Base-by-base conservation (phyloP, 2,888 invertebrate species). In the Dioctria linearis region DNA sequence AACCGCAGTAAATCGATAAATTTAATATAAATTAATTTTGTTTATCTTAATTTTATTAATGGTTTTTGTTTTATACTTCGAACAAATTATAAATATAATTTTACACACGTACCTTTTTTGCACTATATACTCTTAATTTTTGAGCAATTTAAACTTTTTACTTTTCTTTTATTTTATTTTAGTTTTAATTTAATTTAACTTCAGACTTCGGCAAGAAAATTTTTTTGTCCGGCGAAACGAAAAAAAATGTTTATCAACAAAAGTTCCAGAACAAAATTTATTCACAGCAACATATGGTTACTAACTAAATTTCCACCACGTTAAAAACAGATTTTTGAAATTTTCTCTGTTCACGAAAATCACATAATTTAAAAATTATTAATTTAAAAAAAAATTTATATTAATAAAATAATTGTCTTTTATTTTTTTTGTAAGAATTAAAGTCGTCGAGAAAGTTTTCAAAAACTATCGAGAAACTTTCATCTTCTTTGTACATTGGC, bases 201-300 rank as follows among this genome's bases (percentile, higher is more conserved):
- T 54, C 8, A 25, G 25, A 25, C 25, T 25, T 4, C 54, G 54
- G 40, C 69, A 69, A 69, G 49, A 40, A 51, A 69, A 42, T 40
- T 9, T 61, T 25, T 25, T 25, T 25, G 25, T 25, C 25, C 0
- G 25, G 2, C 25, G 25, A 25, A 25, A 11, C n/a, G 5, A 11
- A 54, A 3, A 2, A 54, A 67, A 69, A 69, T 69, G 69, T 69
- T 69, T 69, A 42, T 69, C 69, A 69, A 69, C 69, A 69, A 69
- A 61, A 39, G 69, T 69, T 39, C 40, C 69, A 69, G 51, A 69
- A 51, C 69, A 69, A 69, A 54, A 54, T 11, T 54, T 46, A 37
- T 69, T 69, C 69, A 69, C 69, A 51, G 69, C 69, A 69, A 69
- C 69, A 69, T 69, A 69, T 69, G 69, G 69, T 69, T 69, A 39